These are phyloP conservation scores for Dallia pectoralis DNA, from an alignment of 2,797 vertebrate species.

Conservation along the genomic window DNA sequence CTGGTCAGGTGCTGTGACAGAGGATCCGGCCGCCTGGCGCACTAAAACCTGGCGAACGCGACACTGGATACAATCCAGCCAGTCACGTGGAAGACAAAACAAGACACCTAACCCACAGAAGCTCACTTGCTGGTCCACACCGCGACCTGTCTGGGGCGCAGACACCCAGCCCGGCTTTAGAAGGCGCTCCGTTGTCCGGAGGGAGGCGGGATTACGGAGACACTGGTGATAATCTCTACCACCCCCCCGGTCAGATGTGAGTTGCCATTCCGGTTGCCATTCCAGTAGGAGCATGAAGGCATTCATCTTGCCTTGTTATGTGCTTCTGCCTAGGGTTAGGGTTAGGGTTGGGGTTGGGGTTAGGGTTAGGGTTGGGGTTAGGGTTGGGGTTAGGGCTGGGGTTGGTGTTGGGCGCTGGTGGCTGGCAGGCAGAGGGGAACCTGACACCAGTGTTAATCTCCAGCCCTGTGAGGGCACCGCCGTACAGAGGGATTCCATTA, in stretches of 20 bases:
- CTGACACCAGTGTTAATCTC: slow-evolving; percentile 95
- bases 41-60: slow-evolving; percentile 76
- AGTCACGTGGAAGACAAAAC: too few species aligned
- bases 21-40: slow-evolving; percentile 37
- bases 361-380: too few species aligned
- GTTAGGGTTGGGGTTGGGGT: too few species aligned
- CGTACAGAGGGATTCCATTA: slow-evolving; percentile 89
- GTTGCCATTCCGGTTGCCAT: not conserved
- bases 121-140: too few species aligned
- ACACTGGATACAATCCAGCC: slow-evolving; percentile 65
- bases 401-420: slow-evolving; percentile 39
- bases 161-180: too few species aligned
- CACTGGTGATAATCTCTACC: slow-evolving; percentile 86
- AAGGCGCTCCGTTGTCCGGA: too few species aligned
- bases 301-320: slow-evolving; percentile 49
- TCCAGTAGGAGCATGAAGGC: not conserved
- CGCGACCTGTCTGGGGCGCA: too few species aligned
- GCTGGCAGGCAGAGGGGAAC: slow-evolving; percentile 79
- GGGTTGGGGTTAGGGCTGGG: too few species aligned
- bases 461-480: slow-evolving; percentile 82
- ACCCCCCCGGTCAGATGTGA: slow-evolving; percentile 64
- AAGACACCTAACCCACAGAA: too few species aligned
- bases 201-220: too few species aligned
- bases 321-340: too few species aligned
- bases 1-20: slow-evolving; percentile 60